Evolutionary conservation across 2,113 vertebrate species (phyloP).

Genomic region (Carlito syrichta): DNA sequence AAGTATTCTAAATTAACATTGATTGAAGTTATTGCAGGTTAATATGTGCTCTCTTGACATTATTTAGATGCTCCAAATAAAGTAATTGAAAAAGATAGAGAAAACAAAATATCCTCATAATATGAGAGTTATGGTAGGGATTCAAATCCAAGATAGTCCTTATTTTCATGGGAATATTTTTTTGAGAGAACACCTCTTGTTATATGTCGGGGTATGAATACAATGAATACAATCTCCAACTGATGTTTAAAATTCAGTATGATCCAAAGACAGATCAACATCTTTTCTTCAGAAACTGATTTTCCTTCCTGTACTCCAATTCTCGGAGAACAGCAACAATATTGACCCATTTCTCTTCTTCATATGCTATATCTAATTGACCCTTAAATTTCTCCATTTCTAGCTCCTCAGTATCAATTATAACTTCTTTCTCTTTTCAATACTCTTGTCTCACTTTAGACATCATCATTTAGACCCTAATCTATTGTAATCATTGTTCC

Average conservation of each 20-base stretch:
- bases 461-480: not conserved
- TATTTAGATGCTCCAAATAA: not conserved
- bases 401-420: not conserved
- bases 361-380: not conserved
- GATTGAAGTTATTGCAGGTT: conserved; percentile 34
- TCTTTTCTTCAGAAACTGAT: not conserved
- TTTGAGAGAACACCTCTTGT: not conserved
- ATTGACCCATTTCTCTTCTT: not conserved
- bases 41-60: not conserved
- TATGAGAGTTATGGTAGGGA: not conserved
- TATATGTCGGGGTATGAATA: not conserved
- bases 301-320: not conserved
- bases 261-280: not conserved
- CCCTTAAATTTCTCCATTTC: not conserved
- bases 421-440: not conserved
- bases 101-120: not conserved
- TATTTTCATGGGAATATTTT: not conserved
- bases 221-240: not conserved
- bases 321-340: not conserved
- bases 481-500: not conserved
- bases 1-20: conserved; percentile 13
- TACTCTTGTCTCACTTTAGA: not conserved
- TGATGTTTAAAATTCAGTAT: not conserved
- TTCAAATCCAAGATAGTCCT: not conserved
- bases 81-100: not conserved